Conservation (phyloP, 2,888 invertebrate species). For the Tipula helvola region DNA sequence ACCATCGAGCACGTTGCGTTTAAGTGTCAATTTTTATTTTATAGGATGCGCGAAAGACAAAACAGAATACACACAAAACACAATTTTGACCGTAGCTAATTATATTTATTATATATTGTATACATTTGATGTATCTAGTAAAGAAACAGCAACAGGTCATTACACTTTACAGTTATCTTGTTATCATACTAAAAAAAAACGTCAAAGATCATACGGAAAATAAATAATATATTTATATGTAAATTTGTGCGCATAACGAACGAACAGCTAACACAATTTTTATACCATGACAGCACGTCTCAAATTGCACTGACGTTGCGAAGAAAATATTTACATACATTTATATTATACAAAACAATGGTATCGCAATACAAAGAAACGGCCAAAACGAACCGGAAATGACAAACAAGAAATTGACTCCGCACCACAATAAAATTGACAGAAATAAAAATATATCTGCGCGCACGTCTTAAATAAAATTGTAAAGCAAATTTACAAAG, state of each 20-base stretch:
- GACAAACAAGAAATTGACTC: neutral
- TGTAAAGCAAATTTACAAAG: neutral
- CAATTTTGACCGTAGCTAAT: neutral
- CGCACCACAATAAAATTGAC: neutral
- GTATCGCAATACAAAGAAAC: neutral
- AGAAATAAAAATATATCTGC: neutral
- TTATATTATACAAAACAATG: neutral
- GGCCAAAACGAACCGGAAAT: neutral
- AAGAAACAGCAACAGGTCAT: neutral
- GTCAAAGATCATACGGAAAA: neutral
- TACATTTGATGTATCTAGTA: neutral
- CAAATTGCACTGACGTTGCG: neutral
- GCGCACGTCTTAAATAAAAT: neutral
- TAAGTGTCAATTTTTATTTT: neutral
- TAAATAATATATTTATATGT: neutral
- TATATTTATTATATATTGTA: neutral
- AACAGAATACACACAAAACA: neutral
- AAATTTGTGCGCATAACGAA: neutral
- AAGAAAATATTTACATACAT: neutral
- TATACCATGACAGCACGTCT: neutral
- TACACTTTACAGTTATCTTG: neutral
- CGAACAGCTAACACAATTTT: neutral
- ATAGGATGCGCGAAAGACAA: neutral
- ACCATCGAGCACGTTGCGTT: neutral
- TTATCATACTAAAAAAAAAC: neutral